Conservation (phyloP, 2,888 invertebrate species). For the Phyllotreta cruciferae region DNA sequence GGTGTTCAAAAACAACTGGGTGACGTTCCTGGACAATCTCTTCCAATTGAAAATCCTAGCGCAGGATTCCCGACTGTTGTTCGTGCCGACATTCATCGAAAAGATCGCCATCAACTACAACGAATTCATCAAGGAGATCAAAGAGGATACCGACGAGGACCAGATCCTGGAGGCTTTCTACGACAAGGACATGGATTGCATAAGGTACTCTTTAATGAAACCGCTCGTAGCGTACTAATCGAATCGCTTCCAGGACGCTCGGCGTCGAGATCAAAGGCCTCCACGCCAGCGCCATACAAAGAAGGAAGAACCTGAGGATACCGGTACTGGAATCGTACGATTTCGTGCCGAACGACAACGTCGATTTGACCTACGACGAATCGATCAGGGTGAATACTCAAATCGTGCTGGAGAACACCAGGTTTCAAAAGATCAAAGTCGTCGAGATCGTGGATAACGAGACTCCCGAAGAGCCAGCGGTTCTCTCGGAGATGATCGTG, state of each 20-base stretch:
- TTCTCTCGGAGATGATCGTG: constrained; percentile 63
- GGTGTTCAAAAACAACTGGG: constrained; percentile 69
- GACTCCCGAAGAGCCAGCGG: constrained; percentile 12
- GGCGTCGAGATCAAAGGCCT: constrained; percentile 82
- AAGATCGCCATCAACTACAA: neutral
- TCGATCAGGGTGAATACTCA: constrained; percentile 71
- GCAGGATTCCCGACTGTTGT: constrained; percentile 69
- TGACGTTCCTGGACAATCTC: constrained; percentile 87
- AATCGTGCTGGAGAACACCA: constrained; percentile 74
- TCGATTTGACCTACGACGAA: constrained; percentile 41
- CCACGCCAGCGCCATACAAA: constrained; percentile 76
- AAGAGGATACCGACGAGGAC: neutral
- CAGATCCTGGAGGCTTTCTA: constrained; percentile 1
- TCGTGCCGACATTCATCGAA: constrained; percentile 69
- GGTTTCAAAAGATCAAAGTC: constrained; percentile 62
- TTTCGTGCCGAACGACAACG: constrained; percentile 72
- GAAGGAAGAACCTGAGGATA: constrained; percentile 70
- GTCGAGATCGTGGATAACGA: constrained; percentile 43
- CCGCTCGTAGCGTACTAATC: no score
- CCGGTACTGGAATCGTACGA: constrained; percentile 79
- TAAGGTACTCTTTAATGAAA: no score
- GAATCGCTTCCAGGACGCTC: constrained; percentile 69
- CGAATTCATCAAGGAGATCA: neutral
- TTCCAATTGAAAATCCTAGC: constrained; percentile 76
- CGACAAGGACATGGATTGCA: constrained; percentile 54